Percentiles rank a stretch among this genome's conserved stretches.
phyloP scores from a whole-genome alignment of 2,113 vertebrate species.

The Taurulus bubalis region DNA sequence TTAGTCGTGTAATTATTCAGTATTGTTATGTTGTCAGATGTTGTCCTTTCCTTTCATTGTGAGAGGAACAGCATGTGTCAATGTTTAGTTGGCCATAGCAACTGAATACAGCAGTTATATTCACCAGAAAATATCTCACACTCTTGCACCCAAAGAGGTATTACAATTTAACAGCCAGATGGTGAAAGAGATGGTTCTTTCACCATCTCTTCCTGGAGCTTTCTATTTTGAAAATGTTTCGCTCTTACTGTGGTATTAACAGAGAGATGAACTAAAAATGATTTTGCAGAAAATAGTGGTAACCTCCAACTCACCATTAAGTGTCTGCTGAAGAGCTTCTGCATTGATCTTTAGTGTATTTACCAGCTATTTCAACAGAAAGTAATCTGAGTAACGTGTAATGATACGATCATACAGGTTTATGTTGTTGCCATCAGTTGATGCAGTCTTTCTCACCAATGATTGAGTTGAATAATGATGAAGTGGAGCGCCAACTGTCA shows the following conservation, averaged over 20 bases:
- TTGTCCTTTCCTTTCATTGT: background rate
- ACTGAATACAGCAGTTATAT: background rate
- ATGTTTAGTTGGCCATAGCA: background rate
- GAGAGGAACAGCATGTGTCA: background rate
- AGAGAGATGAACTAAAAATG: background rate
- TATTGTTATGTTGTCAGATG: background rate
- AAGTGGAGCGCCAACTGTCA: background rate
- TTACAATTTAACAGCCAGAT: background rate
- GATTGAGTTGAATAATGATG: background rate
- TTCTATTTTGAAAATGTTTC: background rate
- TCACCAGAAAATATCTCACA: background rate
- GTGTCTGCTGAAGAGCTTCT: background rate
- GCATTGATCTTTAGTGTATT: background rate
- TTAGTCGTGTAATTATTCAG: slow-evolving; percentile 67
- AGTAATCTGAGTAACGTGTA: too few species aligned
- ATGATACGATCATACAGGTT: background rate
- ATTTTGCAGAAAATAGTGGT: background rate
- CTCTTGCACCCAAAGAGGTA: background rate
- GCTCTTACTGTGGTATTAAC: background rate
- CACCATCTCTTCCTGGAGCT: background rate
- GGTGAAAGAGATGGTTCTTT: background rate
- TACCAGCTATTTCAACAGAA: background rate
- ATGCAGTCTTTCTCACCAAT: background rate
- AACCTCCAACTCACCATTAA: background rate
- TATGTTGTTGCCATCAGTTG: background rate